Base-by-base conservation (phyloP, 2,113 vertebrate species). In the Cricetomys ansorgei region DNA sequence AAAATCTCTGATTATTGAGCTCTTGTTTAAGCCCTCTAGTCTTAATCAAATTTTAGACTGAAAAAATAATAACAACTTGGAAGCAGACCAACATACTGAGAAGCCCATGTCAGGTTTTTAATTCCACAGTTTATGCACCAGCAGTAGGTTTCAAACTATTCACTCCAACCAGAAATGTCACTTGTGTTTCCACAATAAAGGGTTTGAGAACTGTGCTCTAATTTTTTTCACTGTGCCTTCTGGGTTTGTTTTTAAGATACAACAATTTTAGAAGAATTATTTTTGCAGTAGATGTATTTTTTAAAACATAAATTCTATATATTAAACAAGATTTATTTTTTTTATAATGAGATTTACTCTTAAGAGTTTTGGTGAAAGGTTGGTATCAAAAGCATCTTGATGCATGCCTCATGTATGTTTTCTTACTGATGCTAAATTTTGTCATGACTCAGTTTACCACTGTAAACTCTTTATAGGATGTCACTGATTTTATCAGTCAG, bases 401-500 rank as follows among this genome's bases (percentile, higher is more conserved):
- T 91, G 21, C 27, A 37, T 34, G 72, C 25, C 29, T 50, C 5
- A 64, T 80, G 81, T 73, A 31, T 73, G 23, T 88, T 83, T 69
- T 95, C 92, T 97, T 84, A 84, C 79, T 92, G 43, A 67, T 94
- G 40, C 77, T 93, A 94, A 29, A 87, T 96, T 45, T 43, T 75
- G 79, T 59, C 16, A 80, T 96, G 83, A 97, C 95, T 94, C 34
- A 75, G 92, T 97, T 92, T 55, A 86, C 81, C 43, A 59, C 64
- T 97, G 53, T 97, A 48, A 98, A 97, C 95, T 86, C 95, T 98
- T 85, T 0, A 0, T 98, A 97, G 94, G 89, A 95, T 94, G 67
- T 98, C 37, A 40, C 94, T 97, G 85, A 97, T 89, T 94, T 98
- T 97, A 88, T 89, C 81, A 97, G 72, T 85, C 97, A 96, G 0